These are phyloP conservation scores for Sebastes glaucus DNA, from an alignment of 2,797 vertebrate species.

Conservation along the genomic window DNA sequence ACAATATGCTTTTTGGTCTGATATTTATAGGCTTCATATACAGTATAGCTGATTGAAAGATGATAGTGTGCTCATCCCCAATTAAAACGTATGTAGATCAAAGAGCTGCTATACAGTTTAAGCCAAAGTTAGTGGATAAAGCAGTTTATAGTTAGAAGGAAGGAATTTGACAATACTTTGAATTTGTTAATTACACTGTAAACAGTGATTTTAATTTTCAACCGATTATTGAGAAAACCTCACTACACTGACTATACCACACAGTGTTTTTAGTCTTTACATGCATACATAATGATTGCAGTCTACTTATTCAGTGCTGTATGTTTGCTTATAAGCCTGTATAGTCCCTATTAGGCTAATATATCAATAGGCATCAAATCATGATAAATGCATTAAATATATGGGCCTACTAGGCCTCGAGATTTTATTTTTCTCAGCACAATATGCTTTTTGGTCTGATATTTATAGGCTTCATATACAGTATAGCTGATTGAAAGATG, in stretches of 20 bases:
- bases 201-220: no score
- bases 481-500: neutral
- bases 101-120: neutral
- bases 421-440: neutral
- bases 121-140: neutral
- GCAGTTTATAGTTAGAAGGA: neutral
- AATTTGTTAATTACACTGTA: neutral
- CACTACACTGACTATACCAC: neutral
- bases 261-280: neutral
- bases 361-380: neutral
- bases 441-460: neutral
- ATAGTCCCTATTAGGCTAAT: neutral
- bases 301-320: neutral
- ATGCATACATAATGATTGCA: neutral
- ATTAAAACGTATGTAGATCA: conserved; percentile 12
- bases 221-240: neutral
- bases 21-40: neutral
- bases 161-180: neutral
- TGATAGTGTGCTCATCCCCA: neutral
- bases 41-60: neutral
- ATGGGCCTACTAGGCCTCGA: no score
- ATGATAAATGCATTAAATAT: neutral
- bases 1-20: neutral
- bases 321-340: neutral
- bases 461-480: neutral